phyloP scores from a whole-genome alignment of 1,140 invertebrate species.

The Lepidotrigona ventralis region DNA sequence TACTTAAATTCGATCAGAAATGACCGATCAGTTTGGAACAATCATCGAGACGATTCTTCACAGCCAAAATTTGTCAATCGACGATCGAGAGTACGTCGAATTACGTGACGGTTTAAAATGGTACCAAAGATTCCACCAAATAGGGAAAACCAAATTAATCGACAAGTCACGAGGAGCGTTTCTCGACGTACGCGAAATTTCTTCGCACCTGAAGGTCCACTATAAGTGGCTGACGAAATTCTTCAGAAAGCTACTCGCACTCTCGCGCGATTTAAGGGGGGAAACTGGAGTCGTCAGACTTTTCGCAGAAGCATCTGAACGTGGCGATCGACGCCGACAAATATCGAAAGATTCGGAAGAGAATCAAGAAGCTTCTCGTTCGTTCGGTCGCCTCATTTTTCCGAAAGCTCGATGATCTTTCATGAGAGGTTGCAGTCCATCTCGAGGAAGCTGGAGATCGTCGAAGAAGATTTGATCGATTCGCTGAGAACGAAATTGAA shows the following conservation, averaged over 20 bases:
- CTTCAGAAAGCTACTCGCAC: slow-evolving; percentile 52
- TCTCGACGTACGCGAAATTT: slow-evolving; percentile 66
- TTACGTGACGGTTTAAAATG: slow-evolving; percentile 74
- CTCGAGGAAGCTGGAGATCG: slow-evolving; percentile 48
- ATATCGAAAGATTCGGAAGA: slow-evolving; percentile 70
- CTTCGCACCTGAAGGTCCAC: slow-evolving; percentile 69
- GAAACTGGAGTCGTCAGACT: slow-evolving; percentile 29
- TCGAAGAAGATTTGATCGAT: slow-evolving; percentile 22
- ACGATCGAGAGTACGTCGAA: slow-evolving; percentile 49
- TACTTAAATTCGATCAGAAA: slow-evolving; percentile 76
- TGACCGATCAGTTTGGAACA: slow-evolving; percentile 73
- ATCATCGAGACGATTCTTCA: slow-evolving; percentile 62
- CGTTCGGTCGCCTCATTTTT: slow-evolving; percentile 67
- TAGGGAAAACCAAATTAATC: slow-evolving; percentile 62
- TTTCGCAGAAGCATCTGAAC: slow-evolving; percentile 46
- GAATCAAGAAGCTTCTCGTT: slow-evolving; percentile 62
- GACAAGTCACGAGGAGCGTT: slow-evolving; percentile 58
- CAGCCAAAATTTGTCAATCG: slow-evolving; percentile 50
- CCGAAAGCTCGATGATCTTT: slow-evolving; percentile 56
- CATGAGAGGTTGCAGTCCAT: slow-evolving; percentile 52
- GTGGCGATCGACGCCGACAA: slow-evolving; percentile 62
- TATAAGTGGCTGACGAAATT: slow-evolving; percentile 76
- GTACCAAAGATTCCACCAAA: slow-evolving; percentile 76
- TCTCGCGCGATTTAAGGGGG: not conserved
- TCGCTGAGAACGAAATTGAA: slow-evolving; percentile 50